Percentiles rank a stretch among this genome's conserved stretches.
These are phyloP conservation scores for Phaetusa simplex DNA, from an alignment of 2,113 vertebrate genomes.

Conservation along the genomic window DNA sequence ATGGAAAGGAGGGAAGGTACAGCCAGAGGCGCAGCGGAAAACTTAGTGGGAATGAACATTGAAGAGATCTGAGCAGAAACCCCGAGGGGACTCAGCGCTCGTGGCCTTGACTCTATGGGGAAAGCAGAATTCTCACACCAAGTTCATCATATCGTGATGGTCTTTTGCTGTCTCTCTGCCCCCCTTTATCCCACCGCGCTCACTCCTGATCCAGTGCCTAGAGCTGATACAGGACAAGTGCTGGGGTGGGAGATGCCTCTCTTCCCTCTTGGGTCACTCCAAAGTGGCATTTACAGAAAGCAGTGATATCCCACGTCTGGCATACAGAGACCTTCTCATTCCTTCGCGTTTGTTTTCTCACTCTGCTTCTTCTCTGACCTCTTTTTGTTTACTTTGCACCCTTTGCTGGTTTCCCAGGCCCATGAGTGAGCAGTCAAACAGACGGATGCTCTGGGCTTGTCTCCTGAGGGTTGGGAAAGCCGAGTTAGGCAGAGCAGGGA, in stretches of 20 bases:
- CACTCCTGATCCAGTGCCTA: not conserved
- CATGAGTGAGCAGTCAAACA: not conserved
- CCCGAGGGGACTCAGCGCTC: not conserved
- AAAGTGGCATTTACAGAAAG: not conserved
- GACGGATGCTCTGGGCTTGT: not conserved
- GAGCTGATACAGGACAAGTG: not conserved
- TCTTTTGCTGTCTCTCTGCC: not conserved
- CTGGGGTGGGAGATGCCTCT: not conserved
- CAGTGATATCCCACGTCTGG: not conserved
- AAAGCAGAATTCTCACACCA: not conserved
- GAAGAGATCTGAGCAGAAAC: not conserved
- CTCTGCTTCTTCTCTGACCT: not conserved
- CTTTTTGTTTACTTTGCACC: not conserved
- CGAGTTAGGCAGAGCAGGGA: not conserved
- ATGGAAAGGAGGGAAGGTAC: not conserved
- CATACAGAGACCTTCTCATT: not conserved
- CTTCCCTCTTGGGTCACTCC: not conserved
- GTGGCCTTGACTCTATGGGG: not conserved
- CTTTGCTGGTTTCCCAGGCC: not conserved
- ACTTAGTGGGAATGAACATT: not conserved
- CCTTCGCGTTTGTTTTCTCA: not conserved
- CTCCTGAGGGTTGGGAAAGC: not conserved
- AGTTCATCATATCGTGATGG: not conserved
- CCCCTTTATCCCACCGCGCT: not conserved
- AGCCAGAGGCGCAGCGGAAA: not conserved